Conservation (phyloP, 2,797 vertebrate species). For the Jordanella pulchra region DNA sequence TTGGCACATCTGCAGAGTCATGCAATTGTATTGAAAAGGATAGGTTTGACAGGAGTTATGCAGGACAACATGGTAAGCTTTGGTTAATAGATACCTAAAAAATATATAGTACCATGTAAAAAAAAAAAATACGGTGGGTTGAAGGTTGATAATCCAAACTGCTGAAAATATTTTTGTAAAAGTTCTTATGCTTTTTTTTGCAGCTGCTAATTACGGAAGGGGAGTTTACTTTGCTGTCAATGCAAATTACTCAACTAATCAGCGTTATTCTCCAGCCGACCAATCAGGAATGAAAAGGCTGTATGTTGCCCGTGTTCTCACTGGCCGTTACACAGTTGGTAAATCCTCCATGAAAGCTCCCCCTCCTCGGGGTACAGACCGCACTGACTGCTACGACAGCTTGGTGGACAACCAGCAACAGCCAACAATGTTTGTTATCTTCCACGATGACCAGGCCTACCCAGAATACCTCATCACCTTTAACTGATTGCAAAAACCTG, state of each 20-base stretch:
- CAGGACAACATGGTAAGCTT: constrained; percentile 47
- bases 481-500: constrained; percentile 17
- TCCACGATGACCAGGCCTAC: constrained; percentile 78
- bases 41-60: constrained; percentile 62
- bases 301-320: constrained; percentile 70
- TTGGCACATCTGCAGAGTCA: constrained; percentile 52
- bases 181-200: not conserved
- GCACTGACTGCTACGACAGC: constrained; percentile 69
- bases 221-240: constrained; percentile 74
- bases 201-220: constrained; percentile 44
- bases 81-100: not conserved
- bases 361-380: constrained; percentile 49
- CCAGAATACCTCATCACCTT: constrained; percentile 76
- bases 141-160: not conserved
- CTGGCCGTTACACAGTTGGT: constrained; percentile 59
- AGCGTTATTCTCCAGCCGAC: constrained; percentile 40
- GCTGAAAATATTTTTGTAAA: not conserved
- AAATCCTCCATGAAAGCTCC: not conserved
- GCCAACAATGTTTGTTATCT: constrained; percentile 71
- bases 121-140: not conserved
- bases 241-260: constrained; percentile 46
- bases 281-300: constrained; percentile 34
- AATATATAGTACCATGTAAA: not conserved
- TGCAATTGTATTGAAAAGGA: constrained; percentile 60
- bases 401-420: constrained; percentile 58